phyloP scores from a whole-genome alignment of 2,888 invertebrate genomes.

The Volucella zonaria region DNA sequence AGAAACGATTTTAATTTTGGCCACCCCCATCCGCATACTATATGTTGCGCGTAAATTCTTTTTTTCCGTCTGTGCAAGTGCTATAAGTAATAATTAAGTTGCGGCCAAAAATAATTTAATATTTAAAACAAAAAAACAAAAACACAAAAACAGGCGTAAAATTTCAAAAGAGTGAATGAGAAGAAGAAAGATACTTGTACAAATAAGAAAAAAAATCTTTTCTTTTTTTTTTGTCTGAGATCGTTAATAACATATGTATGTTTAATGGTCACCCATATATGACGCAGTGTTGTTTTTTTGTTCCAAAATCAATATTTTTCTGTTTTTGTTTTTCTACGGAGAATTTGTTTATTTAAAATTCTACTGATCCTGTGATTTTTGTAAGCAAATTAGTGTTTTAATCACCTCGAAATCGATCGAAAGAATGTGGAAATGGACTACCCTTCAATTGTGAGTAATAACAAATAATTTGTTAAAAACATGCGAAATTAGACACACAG shows the following conservation, averaged over 20 bases:
- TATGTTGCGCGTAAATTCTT: slow-evolving; percentile 20
- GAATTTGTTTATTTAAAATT: slow-evolving; percentile 19
- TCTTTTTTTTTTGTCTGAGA: not conserved
- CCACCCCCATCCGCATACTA: slow-evolving; percentile 1
- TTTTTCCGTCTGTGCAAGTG: slow-evolving; percentile 12
- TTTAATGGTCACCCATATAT: slow-evolving; percentile 24
- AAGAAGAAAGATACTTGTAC: no score
- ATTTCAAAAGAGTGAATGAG: slow-evolving; percentile 5
- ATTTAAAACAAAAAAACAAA: not conserved
- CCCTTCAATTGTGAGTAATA: slow-evolving; percentile 8
- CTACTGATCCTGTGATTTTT: slow-evolving; percentile 5
- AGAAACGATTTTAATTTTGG: slow-evolving; percentile 7
- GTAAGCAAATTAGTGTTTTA: slow-evolving; percentile 6
- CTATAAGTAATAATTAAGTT: slow-evolving; percentile 36
- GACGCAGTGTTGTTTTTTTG: not conserved
- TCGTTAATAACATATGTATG: not conserved
- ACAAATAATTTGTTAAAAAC: slow-evolving; percentile 4
- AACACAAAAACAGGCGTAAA: not conserved
- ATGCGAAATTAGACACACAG: not conserved
- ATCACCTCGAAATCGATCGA: slow-evolving; percentile 5
- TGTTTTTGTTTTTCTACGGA: not conserved
- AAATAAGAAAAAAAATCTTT: not conserved
- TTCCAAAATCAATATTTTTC: slow-evolving; percentile 7
- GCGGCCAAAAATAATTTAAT: slow-evolving; percentile 13
- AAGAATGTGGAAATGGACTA: slow-evolving; percentile 2